phyloP scores from a whole-genome alignment of 2,113 vertebrate species.

The Podarcis muralis region DNA sequence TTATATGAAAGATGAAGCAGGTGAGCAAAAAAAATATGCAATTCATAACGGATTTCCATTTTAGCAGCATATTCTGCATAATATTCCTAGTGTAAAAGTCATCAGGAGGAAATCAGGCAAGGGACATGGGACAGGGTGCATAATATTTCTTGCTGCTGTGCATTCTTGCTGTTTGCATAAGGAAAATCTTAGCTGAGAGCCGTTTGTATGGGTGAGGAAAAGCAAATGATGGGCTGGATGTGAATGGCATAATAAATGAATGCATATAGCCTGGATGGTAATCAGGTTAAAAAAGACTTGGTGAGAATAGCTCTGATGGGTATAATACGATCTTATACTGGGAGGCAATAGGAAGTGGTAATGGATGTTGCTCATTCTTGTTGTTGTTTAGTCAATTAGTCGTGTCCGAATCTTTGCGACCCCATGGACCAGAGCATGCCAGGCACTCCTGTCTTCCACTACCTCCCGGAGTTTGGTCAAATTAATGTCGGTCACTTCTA shows the following conservation, averaged over 20 bases:
- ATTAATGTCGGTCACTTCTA: no score
- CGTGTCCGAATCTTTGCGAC: no score
- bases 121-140: neutral
- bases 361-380: neutral
- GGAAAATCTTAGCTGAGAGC: neutral
- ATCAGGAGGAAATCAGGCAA: neutral
- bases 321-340: neutral
- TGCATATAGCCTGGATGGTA: neutral
- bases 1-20: neutral
- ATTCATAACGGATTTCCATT: neutral
- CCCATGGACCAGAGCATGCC: no score
- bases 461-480: no score
- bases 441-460: no score
- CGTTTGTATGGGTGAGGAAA: neutral
- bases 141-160: neutral
- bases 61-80: conserved; percentile 1
- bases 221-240: neutral
- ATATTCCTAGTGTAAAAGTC: neutral
- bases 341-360: neutral
- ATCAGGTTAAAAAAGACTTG: neutral
- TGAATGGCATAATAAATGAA: neutral
- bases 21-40: neutral
- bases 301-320: neutral
- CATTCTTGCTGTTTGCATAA: neutral
- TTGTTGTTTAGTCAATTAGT: no score